Evolutionary conservation across 2,113 vertebrate genomes (phyloP).

Genomic region (Coregonus clupeaformis): DNA sequence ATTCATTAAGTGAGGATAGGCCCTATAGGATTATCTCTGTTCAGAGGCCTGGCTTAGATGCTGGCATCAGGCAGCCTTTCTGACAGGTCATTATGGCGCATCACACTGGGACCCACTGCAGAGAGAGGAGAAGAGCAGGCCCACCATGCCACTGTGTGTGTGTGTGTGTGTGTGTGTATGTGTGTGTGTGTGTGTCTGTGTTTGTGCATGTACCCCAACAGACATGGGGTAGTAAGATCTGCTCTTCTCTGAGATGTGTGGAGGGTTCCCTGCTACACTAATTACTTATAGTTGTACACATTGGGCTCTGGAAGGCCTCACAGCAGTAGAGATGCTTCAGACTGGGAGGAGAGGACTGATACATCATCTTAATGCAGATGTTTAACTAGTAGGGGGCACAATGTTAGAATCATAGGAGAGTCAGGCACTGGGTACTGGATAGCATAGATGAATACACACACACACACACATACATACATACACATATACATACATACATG

Average conservation of each 20-base stretch:
- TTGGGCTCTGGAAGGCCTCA: slow-evolving; percentile 17
- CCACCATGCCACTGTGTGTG: neutral
- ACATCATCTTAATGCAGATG: neutral
- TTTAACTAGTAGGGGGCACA: slow-evolving; percentile 7
- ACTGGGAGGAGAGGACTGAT: slow-evolving; percentile 16
- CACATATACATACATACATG: neutral
- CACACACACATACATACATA: slow-evolving; percentile 14
- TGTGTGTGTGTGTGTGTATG: no score
- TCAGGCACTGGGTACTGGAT: neutral
- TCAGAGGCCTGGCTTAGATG: slow-evolving; percentile 47
- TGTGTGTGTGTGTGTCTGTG: no score
- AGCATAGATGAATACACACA: neutral
- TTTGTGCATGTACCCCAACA: neutral
- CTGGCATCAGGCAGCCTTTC: slow-evolving; percentile 65
- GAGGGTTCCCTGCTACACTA: slow-evolving; percentile 18
- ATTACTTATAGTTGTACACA: slow-evolving; percentile 35
- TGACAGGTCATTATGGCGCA: slow-evolving; percentile 85
- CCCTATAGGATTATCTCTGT: slow-evolving; percentile 78
- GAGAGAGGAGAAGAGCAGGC: slow-evolving; percentile 40
- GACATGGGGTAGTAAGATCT: slow-evolving; percentile 26
- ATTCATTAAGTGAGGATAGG: slow-evolving; percentile 76
- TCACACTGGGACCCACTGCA: slow-evolving; percentile 73
- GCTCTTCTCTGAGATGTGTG: slow-evolving; percentile 25
- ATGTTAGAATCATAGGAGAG: slow-evolving; percentile 7
- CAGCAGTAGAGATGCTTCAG: slow-evolving; percentile 14